Conservation (phyloP, 2,797 vertebrate genomes). For the Amazona ochrocephala region DNA sequence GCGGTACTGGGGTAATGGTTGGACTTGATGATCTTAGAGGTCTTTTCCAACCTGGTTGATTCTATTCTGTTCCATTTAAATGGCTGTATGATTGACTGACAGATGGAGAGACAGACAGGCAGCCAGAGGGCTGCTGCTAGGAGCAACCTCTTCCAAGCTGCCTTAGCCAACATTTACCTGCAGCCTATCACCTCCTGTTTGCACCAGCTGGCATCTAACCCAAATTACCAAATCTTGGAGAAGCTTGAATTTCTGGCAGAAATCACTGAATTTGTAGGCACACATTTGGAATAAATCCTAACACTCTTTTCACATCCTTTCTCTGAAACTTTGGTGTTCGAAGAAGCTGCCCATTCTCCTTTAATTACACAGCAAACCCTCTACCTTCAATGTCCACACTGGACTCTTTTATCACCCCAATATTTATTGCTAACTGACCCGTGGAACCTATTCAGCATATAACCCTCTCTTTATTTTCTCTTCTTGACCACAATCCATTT, state of each 20-base stretch:
- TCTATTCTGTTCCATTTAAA: background rate
- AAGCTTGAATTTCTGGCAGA: background rate
- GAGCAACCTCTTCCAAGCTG: rapidly evolving
- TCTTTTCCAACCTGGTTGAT: background rate
- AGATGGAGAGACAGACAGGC: background rate
- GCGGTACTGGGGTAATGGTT: background rate
- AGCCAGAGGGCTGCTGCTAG: background rate
- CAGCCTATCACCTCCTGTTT: background rate
- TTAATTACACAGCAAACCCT: background rate
- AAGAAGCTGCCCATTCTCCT: slow-evolving; percentile 1
- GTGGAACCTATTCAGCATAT: slow-evolving; percentile 55
- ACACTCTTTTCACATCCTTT: background rate
- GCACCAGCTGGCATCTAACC: background rate
- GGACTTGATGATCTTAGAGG: background rate
- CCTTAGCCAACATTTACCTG: background rate
- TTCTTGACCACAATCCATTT: slow-evolving; percentile 77
- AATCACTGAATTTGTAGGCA: background rate
- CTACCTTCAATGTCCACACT: background rate
- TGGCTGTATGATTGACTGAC: background rate
- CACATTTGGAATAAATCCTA: background rate
- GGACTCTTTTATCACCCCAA: slow-evolving; percentile 56
- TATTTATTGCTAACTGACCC: slow-evolving; percentile 70
- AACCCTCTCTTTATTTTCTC: slow-evolving; percentile 33
- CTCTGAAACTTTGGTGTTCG: slow-evolving; percentile 12
- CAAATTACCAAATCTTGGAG: background rate